Evolutionary conservation across 2,888 invertebrate genomes (phyloP).

Genomic region (Trachelus tabidus): DNA sequence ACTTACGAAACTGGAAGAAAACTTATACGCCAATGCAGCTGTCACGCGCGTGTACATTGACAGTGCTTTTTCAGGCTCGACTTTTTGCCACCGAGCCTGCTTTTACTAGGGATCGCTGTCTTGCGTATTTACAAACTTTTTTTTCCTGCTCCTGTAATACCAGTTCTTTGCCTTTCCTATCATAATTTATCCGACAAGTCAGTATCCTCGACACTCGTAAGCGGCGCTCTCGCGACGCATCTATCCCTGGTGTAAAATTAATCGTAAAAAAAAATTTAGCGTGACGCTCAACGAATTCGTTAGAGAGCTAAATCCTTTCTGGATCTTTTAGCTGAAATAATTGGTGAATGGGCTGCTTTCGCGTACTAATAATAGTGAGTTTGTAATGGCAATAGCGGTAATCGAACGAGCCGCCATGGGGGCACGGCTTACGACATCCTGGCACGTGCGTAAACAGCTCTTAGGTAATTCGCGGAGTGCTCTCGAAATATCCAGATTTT

Average conservation of each 20-base stretch:
- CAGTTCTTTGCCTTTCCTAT: background rate
- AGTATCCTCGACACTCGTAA: background rate
- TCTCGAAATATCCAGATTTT: conserved; percentile 45
- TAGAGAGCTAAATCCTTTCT: background rate
- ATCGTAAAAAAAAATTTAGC: background rate
- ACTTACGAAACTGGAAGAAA: conserved; percentile 10
- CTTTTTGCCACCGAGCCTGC: conserved; percentile 4
- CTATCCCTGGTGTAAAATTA: background rate
- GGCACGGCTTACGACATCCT: conserved; percentile 58
- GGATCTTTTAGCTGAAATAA: conserved; percentile 10
- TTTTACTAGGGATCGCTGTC: background rate
- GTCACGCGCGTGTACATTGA: conserved; percentile 26
- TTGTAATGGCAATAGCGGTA: conserved; percentile 39
- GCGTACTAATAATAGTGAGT: conserved; percentile 47
- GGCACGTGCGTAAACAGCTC: conserved; percentile 63
- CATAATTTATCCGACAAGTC: background rate
- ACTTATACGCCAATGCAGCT: conserved; percentile 26
- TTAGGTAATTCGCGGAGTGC: conserved; percentile 39
- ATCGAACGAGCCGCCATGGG: conserved; percentile 42
- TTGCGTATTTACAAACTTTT: conserved; percentile 35
- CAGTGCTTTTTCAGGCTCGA: conserved; percentile 16
- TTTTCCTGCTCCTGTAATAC: background rate
- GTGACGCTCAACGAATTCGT: background rate
- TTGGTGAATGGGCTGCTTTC: conserved; percentile 22
- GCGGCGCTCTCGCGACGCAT: background rate